These are phyloP conservation scores for Apodemus speciosus DNA, from an alignment of 2,113 vertebrate genomes.

Conservation along the genomic window DNA sequence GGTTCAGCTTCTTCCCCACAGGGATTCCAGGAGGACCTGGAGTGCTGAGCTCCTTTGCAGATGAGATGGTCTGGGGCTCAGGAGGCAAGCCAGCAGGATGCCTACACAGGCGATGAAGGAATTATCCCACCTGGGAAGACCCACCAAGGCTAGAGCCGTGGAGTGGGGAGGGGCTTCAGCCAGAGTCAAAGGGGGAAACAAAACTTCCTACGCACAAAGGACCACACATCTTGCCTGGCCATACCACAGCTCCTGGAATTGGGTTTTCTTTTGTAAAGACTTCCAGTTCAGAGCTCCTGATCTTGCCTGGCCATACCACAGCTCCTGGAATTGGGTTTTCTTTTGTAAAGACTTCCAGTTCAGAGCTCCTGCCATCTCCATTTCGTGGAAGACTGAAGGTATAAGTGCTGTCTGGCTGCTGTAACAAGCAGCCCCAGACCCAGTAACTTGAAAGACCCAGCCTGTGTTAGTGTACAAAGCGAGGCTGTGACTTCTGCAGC, in stretches of 20 bases:
- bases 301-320: fast-evolving
- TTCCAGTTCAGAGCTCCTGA: too few species aligned
- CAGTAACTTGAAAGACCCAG: background rate
- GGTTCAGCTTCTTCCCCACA: slow-evolving; percentile 74
- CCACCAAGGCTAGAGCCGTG: fast-evolving
- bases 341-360: background rate
- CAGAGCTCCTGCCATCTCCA: too few species aligned
- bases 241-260: fast-evolving
- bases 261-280: background rate
- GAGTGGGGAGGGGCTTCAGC: background rate
- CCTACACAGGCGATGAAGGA: background rate
- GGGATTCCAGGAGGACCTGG: slow-evolving; percentile 75
- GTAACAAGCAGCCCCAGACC: fast-evolving
- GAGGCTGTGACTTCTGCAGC: fast-evolving
- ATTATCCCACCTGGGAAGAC: slow-evolving; percentile 34
- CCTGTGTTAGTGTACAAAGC: background rate
- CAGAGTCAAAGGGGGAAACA: background rate
- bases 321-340: background rate
- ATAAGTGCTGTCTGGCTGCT: background rate
- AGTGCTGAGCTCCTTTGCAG: slow-evolving; percentile 56
- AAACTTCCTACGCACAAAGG: fast-evolving
- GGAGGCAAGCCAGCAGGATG: background rate
- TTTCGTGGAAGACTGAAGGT: background rate
- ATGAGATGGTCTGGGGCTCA: slow-evolving; percentile 44
- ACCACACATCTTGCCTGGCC: fast-evolving